Base-by-base conservation (phyloP, 2,113 vertebrate genomes). In the Brachyhypopomus gauderio region DNA sequence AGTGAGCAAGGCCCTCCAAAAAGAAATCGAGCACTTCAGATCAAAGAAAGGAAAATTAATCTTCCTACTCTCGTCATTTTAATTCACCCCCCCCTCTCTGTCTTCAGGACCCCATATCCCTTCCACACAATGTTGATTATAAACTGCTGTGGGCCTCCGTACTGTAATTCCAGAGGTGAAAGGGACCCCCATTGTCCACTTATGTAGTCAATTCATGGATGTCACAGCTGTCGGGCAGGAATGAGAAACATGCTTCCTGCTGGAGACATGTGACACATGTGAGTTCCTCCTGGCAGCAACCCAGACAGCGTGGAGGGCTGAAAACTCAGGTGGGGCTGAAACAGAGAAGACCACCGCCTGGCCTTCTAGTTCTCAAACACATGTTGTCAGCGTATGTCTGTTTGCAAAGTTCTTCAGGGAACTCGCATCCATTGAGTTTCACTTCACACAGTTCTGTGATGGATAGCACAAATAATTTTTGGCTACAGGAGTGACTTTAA, bases 41-140 rank as follows among this genome's bases (percentile, higher is more conserved):
- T 95, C 94, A 95, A 96, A 95, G 95, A 90, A 88, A 91, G 90
- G 87, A 84, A 85, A 91, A 92, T 94, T 93, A 94, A 95, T 95
- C 94, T 95, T 94, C 92, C 91, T 92, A 25, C 62, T 69, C 77
- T 36, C 63, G 73, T 71, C 14, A 9, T 56, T 78, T n/a, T 55
- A 77, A 80, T 78, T 75, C 75, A 73, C n/a, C 25, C 23, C 55
- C 63, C 62, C 41, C 72, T 63, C 75, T 4, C 66, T 7, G 36
- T 69, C 17, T 1, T 11, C 45, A 56, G 58, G 30, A 63, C 22
- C 64, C 56, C 84, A 89, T 90, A 60, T 23, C 25, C 79, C 75
- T 74, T 36, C 69, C 64, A 71, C 69, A 70, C 56, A 56, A 27
- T 58, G 89, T 89, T 95, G 95, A 95, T 96, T 94, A 92, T 94